Evolutionary conservation across 2,113 vertebrate species (phyloP).

Genomic region (Fregata magnificens): DNA sequence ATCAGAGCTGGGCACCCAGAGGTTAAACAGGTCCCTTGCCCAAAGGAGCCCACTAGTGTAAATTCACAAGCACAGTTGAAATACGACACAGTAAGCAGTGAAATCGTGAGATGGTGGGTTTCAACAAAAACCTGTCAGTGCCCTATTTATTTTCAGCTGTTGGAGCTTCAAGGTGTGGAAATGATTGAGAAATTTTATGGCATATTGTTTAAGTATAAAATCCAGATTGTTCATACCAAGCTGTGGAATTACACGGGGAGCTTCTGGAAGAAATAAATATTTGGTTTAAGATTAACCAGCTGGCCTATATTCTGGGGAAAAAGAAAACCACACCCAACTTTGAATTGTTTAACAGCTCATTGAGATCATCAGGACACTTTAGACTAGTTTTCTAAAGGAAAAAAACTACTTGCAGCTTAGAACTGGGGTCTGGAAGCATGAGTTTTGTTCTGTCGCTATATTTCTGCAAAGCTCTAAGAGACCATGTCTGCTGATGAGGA

Average conservation of each 20-base stretch:
- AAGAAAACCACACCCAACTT: accelerated
- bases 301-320: not conserved
- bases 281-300: not conserved
- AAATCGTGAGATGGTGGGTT: not conserved
- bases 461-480: not conserved
- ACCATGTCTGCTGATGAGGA: not conserved
- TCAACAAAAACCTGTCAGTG: not conserved
- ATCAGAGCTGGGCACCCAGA: not conserved
- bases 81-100: not conserved
- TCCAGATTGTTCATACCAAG: not conserved
- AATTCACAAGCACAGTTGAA: not conserved
- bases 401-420: not conserved
- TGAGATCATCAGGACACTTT: not conserved
- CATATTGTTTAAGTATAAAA: not conserved
- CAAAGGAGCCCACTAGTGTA: not conserved
- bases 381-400: not conserved
- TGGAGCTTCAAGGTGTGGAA: not conserved
- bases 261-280: not conserved
- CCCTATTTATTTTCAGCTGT: not conserved
- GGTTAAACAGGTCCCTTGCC: not conserved
- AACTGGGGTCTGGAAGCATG: not conserved
- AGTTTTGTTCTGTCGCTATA: not conserved
- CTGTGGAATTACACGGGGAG: not conserved
- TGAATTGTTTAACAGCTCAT: not conserved
- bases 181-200: not conserved